Evolutionary conservation across 1,140 invertebrate genomes (phyloP).

Genomic region (Tetramorium parvispinum): DNA sequence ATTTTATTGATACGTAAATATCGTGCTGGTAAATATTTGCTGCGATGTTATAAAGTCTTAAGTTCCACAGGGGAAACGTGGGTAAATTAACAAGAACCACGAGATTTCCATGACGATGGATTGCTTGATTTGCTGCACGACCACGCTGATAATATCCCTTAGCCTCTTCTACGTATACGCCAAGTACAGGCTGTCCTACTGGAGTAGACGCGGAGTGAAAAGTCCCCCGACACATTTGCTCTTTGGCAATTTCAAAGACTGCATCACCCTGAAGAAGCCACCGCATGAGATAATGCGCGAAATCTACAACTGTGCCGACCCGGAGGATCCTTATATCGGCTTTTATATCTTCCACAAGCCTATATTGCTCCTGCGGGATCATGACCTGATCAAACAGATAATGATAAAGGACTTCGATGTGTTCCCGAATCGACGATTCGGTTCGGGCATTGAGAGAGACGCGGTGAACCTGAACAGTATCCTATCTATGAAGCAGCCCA

Average conservation of each 20-base stretch:
- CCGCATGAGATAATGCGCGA: slow-evolving; percentile 78
- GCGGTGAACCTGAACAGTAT: slow-evolving; percentile 74
- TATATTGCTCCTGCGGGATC: slow-evolving; percentile 81
- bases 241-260: slow-evolving; percentile 78
- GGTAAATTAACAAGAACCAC: background rate
- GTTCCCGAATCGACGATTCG: slow-evolving; percentile 84
- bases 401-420: slow-evolving; percentile 85
- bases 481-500: slow-evolving; percentile 73
- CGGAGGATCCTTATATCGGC: slow-evolving; percentile 79
- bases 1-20: too few relatives aligned
- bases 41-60: too few relatives aligned
- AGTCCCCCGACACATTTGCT: slow-evolving; percentile 57
- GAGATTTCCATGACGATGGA: background rate
- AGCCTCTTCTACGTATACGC: slow-evolving; percentile 68
- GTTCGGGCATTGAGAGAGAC: slow-evolving; percentile 72
- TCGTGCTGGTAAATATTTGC: too few relatives aligned
- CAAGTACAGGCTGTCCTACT: slow-evolving; percentile 79
- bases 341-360: slow-evolving; percentile 83
- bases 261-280: slow-evolving; percentile 72
- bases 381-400: slow-evolving; percentile 84
- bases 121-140: background rate
- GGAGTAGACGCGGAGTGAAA: slow-evolving; percentile 49
- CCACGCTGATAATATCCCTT: background rate
- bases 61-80: background rate
- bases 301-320: slow-evolving; percentile 75